These are phyloP conservation scores for Oopsacas minuta DNA, from an alignment of 37 sponge, comb jelly and placozoan species.

Conservation along the genomic window DNA sequence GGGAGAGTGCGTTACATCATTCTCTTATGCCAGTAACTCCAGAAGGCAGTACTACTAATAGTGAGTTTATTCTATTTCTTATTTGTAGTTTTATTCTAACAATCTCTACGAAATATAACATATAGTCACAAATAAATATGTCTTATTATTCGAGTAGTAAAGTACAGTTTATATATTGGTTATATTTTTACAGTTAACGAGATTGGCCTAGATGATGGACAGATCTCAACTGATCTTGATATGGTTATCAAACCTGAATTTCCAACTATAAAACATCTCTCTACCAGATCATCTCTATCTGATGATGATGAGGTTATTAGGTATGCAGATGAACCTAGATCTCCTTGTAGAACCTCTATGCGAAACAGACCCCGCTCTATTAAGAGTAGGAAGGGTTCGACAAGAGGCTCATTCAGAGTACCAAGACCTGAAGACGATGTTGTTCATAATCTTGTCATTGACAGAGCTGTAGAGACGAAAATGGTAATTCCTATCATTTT, in stretches of 20 bases:
- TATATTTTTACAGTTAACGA: not conserved
- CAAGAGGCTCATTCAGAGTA: constrained; percentile 61
- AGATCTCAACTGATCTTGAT: not conserved
- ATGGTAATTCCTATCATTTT: not conserved
- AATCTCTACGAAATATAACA: too few species aligned
- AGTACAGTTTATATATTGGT: too few species aligned
- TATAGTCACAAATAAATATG: too few species aligned
- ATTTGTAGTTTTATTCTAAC: too few species aligned
- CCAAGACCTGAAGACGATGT: constrained; percentile 24
- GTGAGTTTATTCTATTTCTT: too few species aligned
- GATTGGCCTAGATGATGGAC: not conserved
- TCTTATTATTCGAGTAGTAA: too few species aligned
- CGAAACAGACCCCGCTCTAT: not conserved
- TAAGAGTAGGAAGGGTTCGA: constrained; percentile 27
- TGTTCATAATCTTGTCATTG: not conserved
- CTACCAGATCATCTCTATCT: not conserved
- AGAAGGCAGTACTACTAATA: constrained; percentile 41
- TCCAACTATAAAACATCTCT: not conserved
- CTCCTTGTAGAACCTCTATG: not conserved
- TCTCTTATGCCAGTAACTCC: constrained; percentile 84
- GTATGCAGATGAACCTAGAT: not conserved
- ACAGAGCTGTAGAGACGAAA: not conserved
- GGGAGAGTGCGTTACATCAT: constrained; percentile 73
- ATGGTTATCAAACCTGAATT: not conserved
- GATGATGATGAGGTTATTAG: not conserved